Base-by-base conservation (phyloP, 2,797 vertebrate species). In the Macropodus opercularis region DNA sequence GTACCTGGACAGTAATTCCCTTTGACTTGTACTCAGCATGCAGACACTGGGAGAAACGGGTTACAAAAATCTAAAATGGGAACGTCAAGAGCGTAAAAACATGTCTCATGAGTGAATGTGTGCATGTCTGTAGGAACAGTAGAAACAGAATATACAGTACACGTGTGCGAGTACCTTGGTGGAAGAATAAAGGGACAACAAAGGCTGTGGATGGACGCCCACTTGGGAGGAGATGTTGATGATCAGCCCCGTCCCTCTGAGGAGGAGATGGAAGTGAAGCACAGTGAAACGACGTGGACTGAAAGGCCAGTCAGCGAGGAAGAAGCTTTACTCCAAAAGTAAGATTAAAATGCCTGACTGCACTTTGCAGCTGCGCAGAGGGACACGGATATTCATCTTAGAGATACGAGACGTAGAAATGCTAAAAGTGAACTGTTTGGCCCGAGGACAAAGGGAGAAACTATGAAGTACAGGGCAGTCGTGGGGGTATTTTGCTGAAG, bases 1-100 rank as follows among this genome's bases (percentile, higher is more conserved):
- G 65, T 89, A 94, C 93, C 92, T 94, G 93, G 43, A 93, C 77
- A 2, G 62, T 87, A 56, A 94, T 85, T 31, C 93, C 94, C 10
- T 65, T 61, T 22, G 88, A 71, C 46, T 66, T 79, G 79, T 94
- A 93, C 68, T 94, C 93, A 1, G 89, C 69, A 44, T 91, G 74
- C 60, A 94, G 75, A 62, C 87, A 79, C 31, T 59, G 70, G 19
- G 92, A 94, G 77, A 94, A 92, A 84, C 80, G 90, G 17, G 75
- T 80, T 5, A 92, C 79, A 60, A 93, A 94, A 50, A 64, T 75
- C 93, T 94, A 80, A 14, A 61, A 72, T n/a, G 18, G 17, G 4
- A 78, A 63, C 42, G 21, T 15, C 34, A 21, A 42, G 11, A 39
- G 69, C 13, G 77, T 31, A 46, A 66, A 39, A 32, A 38, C 57